Evolutionary conservation across 2,888 invertebrate species (phyloP), one percentile per base, ranked within the genome.

Genomic region (Polymixis lichenea): DNA sequence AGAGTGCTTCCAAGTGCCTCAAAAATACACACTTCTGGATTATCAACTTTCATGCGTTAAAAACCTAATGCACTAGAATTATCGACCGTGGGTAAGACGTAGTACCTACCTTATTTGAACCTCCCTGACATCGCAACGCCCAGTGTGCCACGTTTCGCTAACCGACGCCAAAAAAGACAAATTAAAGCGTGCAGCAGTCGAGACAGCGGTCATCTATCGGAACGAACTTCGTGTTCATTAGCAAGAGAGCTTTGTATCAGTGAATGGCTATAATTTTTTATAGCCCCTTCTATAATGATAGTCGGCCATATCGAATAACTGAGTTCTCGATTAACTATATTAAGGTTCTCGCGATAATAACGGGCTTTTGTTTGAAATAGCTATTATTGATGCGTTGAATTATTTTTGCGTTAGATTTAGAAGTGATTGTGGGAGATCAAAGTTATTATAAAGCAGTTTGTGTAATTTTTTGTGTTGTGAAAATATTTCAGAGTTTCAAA

Each of bases 141-240:
- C 80, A 68, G 80, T 80, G 62, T 38, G 66, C 80, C 49, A 55
- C 83, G 69, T 70, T 77, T 72, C 58, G 53, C 56, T 28, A 62
- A 61, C 64, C 60, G 77, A 77, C 13, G 71, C 49, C 68, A 74
- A 80, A 78, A 71, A 78, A 85, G 80, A 84, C 72, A 78, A 80
- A 80, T 72, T 68, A 75, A 78, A 84, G 32, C 74, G 72, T 80
- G 75, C 77, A 78, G 66, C 56, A 68, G 67, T 77, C 75, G 77
- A 71, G 80, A 85, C 77, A 77, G 75, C 74, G 80, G 73, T 87
- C 86, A 86, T 84, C 85, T 88, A 87, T 87, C 68, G 80, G 75
- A 85, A 84, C 73, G 49, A 56, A 66, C 60, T 88, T 87, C 83
- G 82, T 86, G 85, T 83, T 86, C 86, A 89, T 88, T 88, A 88